phyloP scores from a whole-genome alignment of 2,797 vertebrate species.

The Hafferia zeledoni region DNA sequence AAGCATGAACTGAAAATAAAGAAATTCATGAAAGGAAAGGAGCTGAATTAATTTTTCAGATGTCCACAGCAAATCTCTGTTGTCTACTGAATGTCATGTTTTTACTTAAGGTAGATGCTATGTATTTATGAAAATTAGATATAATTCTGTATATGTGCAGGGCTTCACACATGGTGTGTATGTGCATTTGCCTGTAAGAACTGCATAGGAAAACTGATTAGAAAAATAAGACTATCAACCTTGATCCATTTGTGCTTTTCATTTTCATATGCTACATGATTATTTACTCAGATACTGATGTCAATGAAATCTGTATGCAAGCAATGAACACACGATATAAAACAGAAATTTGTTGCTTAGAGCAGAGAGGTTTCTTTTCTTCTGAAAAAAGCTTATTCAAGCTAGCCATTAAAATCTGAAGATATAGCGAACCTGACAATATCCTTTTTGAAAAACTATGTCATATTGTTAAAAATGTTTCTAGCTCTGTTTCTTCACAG shows the following conservation, averaged over 20 bases:
- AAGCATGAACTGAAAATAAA: neutral
- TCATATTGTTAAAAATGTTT: neutral
- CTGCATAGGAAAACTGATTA: slow-evolving; percentile 16
- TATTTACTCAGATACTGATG: neutral
- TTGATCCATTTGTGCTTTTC: neutral
- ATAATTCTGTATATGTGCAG: neutral
- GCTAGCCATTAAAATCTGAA: neutral
- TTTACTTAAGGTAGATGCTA: neutral
- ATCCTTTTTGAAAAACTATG: neutral
- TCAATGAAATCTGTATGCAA: neutral
- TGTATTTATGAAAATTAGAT: neutral
- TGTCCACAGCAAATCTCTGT: neutral
- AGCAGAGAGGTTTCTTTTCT: neutral
- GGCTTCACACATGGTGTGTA: neutral
- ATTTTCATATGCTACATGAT: neutral
- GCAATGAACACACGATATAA: neutral
- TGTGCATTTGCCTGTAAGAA: neutral
- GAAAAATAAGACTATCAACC: neutral
- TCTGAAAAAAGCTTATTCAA: slow-evolving; percentile 9
- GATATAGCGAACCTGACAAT: neutral
- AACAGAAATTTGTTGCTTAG: neutral
- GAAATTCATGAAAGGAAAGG: neutral
- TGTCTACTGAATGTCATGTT: neutral
- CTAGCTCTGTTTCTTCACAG: neutral
- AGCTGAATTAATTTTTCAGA: neutral